Conservation (phyloP, 2,113 vertebrate genomes). For the Crypturellus undulatus region DNA sequence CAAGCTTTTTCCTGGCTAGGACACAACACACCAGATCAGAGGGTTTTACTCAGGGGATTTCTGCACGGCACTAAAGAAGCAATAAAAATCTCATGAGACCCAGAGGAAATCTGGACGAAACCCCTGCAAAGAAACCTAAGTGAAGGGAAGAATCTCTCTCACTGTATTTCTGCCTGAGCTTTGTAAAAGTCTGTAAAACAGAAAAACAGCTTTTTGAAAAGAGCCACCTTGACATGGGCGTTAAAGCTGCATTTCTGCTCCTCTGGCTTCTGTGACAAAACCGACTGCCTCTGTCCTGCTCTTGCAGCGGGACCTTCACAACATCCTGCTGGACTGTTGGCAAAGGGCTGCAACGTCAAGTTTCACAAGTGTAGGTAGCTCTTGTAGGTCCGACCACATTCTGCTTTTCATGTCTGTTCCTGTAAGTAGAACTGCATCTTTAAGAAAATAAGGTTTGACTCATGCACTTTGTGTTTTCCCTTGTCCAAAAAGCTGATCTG, state of each 20-base stretch:
- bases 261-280: neutral
- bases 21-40: neutral
- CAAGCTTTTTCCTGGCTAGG: constrained; percentile 26
- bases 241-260: neutral
- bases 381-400: neutral
- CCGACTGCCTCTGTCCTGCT: neutral
- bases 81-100: neutral
- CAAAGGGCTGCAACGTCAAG: neutral
- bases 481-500: neutral
- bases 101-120: neutral
- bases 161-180: neutral
- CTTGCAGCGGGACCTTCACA: neutral
- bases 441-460: neutral
- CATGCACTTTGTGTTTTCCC: neutral
- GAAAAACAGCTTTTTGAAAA: too few relatives aligned
- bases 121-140: neutral
- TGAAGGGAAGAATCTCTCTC: neutral
- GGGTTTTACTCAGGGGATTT: neutral
- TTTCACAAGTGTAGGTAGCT: neutral
- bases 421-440: neutral
- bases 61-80: neutral
- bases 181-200: neutral
- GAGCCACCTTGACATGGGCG: neutral
- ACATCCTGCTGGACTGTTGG: neutral
- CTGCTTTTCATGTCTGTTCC: neutral